Evolutionary conservation across 2,797 vertebrate genomes (phyloP).

Genomic region (Alauda arvensis): DNA sequence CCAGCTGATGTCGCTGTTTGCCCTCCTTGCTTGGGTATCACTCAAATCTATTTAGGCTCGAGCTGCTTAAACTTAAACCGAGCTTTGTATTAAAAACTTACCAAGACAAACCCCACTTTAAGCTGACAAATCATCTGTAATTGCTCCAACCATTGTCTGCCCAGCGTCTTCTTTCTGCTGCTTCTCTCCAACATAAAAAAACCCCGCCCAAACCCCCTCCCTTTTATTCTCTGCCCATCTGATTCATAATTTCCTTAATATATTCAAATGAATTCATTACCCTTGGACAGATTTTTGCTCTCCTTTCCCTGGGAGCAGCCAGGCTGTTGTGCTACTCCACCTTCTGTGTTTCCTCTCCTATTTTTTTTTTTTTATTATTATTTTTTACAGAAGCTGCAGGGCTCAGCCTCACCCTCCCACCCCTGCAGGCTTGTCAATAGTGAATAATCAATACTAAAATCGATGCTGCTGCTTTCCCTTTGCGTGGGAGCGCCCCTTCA

Average conservation of each 20-base stretch:
- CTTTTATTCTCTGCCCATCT: not conserved
- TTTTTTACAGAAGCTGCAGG: not conserved
- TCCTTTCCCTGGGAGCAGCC: not conserved
- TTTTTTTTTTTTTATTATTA: accelerated
- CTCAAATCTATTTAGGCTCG: not conserved
- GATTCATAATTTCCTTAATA: not conserved
- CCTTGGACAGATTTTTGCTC: not conserved
- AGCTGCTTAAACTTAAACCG: not conserved
- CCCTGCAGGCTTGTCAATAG: not conserved
- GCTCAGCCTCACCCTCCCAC: not conserved
- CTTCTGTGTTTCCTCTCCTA: not conserved
- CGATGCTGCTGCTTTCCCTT: not conserved
- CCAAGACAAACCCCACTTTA: not conserved
- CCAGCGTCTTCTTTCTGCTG: not conserved
- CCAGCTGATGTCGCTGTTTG: not conserved
- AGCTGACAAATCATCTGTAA: not conserved
- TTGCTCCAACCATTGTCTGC: not conserved
- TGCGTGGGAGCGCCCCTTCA: not conserved
- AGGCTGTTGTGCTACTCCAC: not conserved
- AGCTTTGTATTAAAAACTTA: no score
- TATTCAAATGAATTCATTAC: not conserved
- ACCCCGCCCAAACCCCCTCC: accelerated
- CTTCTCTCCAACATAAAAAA: not conserved
- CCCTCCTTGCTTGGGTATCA: not conserved
- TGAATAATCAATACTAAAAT: not conserved